Base-by-base conservation (phyloP, 2,888 invertebrate genomes). In the Ormia ochracea region DNA sequence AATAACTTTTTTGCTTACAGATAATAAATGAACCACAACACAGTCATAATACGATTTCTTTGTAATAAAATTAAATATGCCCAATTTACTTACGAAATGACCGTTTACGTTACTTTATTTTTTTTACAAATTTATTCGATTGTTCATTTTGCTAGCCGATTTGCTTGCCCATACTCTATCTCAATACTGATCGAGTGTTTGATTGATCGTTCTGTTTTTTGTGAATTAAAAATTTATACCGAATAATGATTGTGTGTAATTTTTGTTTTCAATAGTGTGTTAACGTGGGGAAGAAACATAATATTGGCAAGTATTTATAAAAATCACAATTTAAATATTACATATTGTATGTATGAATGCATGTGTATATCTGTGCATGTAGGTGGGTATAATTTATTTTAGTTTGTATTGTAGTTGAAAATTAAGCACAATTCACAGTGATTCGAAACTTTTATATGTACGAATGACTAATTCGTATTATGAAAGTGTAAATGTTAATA, bases 301-400 rank as follows among this genome's bases (percentile, higher is more conserved):
- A 26, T 26, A 50, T 1, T 79, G 75, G 75, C 75, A 79, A 75
- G 75, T 70, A 43, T 79, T 75, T 66, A 72, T 41, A 66, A 75
- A 78, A 70, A 48, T 41, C 33, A 33, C 41, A 72, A 72, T 61
- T 38, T 79, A 45, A 54, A 70, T 48, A 23, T 52, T 17, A 28
- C 38, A 68, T 69, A 28, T 75, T 28, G 54, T 54, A 43, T 61
- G n/a, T n/a, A n/a, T n/a, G n/a, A n/a, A n/a, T n/a, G n/a, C n/a
- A n/a, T n/a, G n/a, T n/a, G n/a, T n/a, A n/a, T 61, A 28, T 26
- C 43, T 45, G 14, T 66, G 50, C 23, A 10, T 61, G 48, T 54
- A 59, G 45, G 36, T 48, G 4, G 38, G 19, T 48, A 7, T 1
- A 41, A 4, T 28, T 38, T n/a, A 14, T 38, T 38, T 33, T 33